phyloP scores from a whole-genome alignment of 1,140 invertebrate species.

The Heliconius hewitsoni region DNA sequence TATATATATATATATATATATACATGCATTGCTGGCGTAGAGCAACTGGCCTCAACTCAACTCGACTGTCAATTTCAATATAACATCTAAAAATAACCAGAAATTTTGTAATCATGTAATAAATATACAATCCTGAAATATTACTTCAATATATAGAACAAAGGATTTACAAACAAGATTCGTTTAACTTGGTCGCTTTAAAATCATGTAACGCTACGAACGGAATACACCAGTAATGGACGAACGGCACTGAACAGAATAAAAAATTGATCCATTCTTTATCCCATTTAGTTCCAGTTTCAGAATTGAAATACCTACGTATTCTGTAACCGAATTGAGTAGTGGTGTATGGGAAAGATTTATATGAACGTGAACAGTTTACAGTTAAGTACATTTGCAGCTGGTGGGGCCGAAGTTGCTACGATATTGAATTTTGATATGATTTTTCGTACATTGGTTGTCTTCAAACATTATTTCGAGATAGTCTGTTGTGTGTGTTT shows the following conservation, averaged over 20 bases:
- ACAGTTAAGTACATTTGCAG: slow-evolving; percentile 13
- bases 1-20: too few relatives aligned
- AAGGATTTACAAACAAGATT: slow-evolving; percentile 12
- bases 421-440: neutral
- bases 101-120: neutral
- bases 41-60: too few relatives aligned
- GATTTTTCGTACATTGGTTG: neutral
- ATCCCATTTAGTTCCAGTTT: slow-evolving; percentile 21
- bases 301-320: slow-evolving; percentile 13
- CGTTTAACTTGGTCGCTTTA: slow-evolving; percentile 6
- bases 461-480: too few relatives aligned
- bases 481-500: neutral
- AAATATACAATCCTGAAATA: neutral
- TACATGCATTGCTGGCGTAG: too few relatives aligned
- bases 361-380: slow-evolving; percentile 1
- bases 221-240: slow-evolving; percentile 16
- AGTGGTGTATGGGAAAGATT: slow-evolving; percentile 10
- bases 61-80: neutral
- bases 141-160: slow-evolving; percentile 3
- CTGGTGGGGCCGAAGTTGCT: neutral
- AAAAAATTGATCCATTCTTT: slow-evolving; percentile 26
- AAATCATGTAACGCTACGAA: slow-evolving; percentile 21
- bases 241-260: slow-evolving; percentile 4
- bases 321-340: slow-evolving; percentile 9
- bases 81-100: neutral